Conservation (phyloP, 2,113 vertebrate genomes). For the Noctilio leporinus region DNA sequence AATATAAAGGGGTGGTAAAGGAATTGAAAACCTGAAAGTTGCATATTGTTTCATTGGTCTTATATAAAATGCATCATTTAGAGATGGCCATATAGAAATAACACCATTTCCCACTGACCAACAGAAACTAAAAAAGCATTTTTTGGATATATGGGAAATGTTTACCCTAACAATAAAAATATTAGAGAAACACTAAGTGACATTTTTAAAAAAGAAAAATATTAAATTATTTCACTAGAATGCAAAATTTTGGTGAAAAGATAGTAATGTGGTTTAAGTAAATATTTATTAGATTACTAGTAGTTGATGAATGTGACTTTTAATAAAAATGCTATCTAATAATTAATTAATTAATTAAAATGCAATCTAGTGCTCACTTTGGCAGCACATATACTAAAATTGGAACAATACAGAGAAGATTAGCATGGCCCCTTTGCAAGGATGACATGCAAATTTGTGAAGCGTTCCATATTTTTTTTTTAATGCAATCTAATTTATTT, state of each 20-base stretch:
- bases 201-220: neutral
- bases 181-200: neutral
- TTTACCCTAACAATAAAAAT: neutral
- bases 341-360: no score
- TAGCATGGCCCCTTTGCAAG: no score
- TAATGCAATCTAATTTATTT: neutral
- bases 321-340: neutral
- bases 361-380: no score
- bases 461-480: no score
- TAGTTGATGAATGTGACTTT: neutral
- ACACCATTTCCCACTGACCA: neutral
- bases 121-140: neutral
- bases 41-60: neutral
- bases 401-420: no score
- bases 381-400: no score
- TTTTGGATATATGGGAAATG: neutral
- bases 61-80: neutral
- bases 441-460: no score
- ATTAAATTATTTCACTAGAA: conserved; percentile 1
- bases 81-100: neutral
- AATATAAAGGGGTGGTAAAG: neutral
- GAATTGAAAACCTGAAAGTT: neutral
- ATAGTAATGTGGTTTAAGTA: neutral
- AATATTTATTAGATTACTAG: neutral
- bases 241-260: conserved; percentile 1